phyloP scores from a whole-genome alignment of 2,888 invertebrate species.

The Pyralis farinalis region DNA sequence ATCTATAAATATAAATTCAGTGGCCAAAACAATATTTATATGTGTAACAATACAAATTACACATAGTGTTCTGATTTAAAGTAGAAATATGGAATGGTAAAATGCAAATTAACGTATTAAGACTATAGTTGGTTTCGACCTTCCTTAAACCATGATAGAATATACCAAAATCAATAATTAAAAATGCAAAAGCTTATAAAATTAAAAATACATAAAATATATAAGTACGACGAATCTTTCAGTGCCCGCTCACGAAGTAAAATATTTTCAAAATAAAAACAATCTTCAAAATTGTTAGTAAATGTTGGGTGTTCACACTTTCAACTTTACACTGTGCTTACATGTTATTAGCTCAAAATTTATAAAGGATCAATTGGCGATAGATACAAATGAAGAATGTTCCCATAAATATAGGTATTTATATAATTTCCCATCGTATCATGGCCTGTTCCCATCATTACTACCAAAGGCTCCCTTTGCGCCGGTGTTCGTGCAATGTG shows the following conservation, averaged over 20 bases:
- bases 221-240: too few species aligned
- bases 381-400: slow-evolving; percentile 36
- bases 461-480: slow-evolving; percentile 30
- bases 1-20: too few species aligned
- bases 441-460: slow-evolving; percentile 71
- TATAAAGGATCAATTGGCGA: slow-evolving; percentile 49
- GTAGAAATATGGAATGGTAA: too few species aligned
- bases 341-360: slow-evolving; percentile 51
- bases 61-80: too few species aligned
- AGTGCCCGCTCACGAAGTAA: slow-evolving; percentile 12
- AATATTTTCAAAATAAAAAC: neutral
- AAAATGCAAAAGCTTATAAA: too few species aligned
- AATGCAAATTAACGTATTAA: too few species aligned
- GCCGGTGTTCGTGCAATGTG: slow-evolving; percentile 12
- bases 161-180: too few species aligned
- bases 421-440: slow-evolving; percentile 62
- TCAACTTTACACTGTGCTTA: slow-evolving; percentile 31
- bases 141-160: too few species aligned
- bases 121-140: too few species aligned
- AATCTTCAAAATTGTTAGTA: slow-evolving; percentile 8
- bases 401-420: slow-evolving; percentile 59
- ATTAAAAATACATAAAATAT: too few species aligned
- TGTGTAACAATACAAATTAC: too few species aligned
- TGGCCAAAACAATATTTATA: too few species aligned
- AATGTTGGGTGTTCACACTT: slow-evolving; percentile 24